Percentiles rank a stretch among this genome's conserved stretches.
Evolutionary conservation across 2,888 invertebrate genomes (phyloP).

Genomic region (Boloria euphrosyne): DNA sequence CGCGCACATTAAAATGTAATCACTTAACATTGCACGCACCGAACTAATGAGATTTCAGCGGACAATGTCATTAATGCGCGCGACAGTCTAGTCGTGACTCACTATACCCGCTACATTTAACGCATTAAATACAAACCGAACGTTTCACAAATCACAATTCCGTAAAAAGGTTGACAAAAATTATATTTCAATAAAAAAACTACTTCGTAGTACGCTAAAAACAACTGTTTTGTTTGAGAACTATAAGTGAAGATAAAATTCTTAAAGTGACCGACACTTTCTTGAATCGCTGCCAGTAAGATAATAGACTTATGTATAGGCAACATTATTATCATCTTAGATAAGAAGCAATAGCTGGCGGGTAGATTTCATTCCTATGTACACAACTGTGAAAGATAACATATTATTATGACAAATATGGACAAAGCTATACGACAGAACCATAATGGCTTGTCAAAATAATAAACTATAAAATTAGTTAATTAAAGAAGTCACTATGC

Average conservation of each 20-base stretch:
- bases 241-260: conserved; percentile 65
- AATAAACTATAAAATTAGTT: neutral
- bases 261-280: conserved; percentile 65
- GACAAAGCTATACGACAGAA: conserved; percentile 28
- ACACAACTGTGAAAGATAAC: conserved; percentile 53
- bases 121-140: conserved; percentile 52
- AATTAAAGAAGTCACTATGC: too few species aligned
- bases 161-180: conserved; percentile 49
- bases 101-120: conserved; percentile 67
- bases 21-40: conserved; percentile 77
- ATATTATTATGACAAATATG: conserved; percentile 35
- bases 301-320: conserved; percentile 68
- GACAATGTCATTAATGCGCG: conserved; percentile 72
- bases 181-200: conserved; percentile 41
- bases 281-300: conserved; percentile 67
- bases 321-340: conserved; percentile 73
- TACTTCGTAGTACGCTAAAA: conserved; percentile 51
- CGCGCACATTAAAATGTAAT: conserved; percentile 73
- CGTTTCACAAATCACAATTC: conserved; percentile 49
- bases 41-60: conserved; percentile 78
- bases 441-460: conserved; percentile 27
- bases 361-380: conserved; percentile 65
- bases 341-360: conserved; percentile 66
- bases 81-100: conserved; percentile 73
- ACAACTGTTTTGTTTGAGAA: conserved; percentile 47